Percentiles rank a stretch among this genome's conserved stretches.
These are phyloP conservation scores for Drosophila antonietae DNA, from an alignment of 2,888 invertebrate genomes.

Conservation along the genomic window DNA sequence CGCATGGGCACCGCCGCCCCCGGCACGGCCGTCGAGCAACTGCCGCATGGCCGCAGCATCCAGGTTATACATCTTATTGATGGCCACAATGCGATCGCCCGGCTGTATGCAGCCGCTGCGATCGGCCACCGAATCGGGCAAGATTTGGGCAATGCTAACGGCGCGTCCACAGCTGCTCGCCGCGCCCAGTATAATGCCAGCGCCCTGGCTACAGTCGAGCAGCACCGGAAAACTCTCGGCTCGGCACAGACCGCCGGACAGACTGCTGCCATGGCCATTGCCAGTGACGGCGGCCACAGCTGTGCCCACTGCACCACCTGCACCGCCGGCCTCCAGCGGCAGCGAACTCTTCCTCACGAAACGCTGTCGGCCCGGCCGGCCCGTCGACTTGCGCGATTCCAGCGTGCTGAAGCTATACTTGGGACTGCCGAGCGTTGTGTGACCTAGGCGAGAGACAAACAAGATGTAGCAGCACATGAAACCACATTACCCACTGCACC, in stretches of 20 bases:
- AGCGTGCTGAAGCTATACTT: conserved; percentile 87
- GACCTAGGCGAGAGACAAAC: conserved; percentile 64
- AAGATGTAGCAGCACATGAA: conserved; percentile 1
- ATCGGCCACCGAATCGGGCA: conserved; percentile 84
- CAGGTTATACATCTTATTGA: conserved; percentile 91
- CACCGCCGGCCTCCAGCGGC: conserved; percentile 79
- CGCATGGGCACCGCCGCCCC: conserved; percentile 15
- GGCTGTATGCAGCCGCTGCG: conserved; percentile 91
- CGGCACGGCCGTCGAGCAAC: conserved; percentile 79
- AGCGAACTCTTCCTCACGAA: conserved; percentile 86
- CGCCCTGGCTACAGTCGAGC: conserved; percentile 84
- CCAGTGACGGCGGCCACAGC: conserved; percentile 9
- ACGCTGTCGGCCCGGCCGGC: conserved; percentile 81
- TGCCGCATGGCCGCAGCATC: conserved; percentile 87
- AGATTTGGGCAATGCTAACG: conserved; percentile 82
- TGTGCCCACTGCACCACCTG: conserved; percentile 16
- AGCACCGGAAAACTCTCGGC: conserved; percentile 84
- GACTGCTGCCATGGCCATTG: conserved; percentile 71
- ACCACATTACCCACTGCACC: conserved; percentile 17
- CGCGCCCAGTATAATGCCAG: conserved; percentile 82
- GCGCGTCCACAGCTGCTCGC: conserved; percentile 81
- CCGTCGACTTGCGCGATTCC: conserved; percentile 85
- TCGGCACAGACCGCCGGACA: conserved; percentile 80
- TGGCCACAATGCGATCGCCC: conserved; percentile 93
- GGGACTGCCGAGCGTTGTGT: conserved; percentile 84